These are phyloP conservation scores for Eudemis profundana DNA, from an alignment of 2,888 invertebrate species.

Conservation along the genomic window DNA sequence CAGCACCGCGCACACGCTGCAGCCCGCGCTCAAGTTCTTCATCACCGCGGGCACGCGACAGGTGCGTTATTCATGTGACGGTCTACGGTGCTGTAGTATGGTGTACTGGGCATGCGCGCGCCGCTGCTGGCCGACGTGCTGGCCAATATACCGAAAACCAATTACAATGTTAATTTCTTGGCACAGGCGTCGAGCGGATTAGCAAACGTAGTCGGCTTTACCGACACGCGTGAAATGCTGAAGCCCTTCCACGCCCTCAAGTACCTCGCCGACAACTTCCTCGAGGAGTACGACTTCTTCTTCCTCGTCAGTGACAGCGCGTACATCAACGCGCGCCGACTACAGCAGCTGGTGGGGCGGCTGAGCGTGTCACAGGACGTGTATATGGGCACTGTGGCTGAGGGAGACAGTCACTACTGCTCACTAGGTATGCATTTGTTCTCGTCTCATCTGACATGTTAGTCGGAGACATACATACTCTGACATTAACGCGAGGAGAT, in stretches of 20 bases:
- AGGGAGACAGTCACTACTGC: constrained; percentile 87
- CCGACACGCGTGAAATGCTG: constrained; percentile 89
- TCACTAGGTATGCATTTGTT: constrained; percentile 84
- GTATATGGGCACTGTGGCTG: constrained; percentile 90
- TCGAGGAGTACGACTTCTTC: constrained; percentile 97
- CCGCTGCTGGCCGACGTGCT: constrained; percentile 93
- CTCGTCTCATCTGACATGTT: too few species aligned
- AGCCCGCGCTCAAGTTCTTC: constrained; percentile 93
- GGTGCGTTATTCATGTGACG: constrained; percentile 3
- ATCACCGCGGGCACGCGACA: constrained; percentile 83
- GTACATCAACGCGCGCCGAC: constrained; percentile 92
- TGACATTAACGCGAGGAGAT: constrained; percentile 91
- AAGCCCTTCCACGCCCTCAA: constrained; percentile 95
- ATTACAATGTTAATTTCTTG: too few species aligned
- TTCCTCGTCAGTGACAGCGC: constrained; percentile 93
- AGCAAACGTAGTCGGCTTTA: constrained; percentile 94
- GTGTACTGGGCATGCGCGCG: constrained; percentile 96
- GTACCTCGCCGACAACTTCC: constrained; percentile 94
- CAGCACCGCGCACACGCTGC: constrained; percentile 92
- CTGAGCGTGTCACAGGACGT: constrained; percentile 94
- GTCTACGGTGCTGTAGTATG: constrained; percentile 98
- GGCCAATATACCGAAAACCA: too few species aligned
- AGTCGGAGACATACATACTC: too few species aligned
- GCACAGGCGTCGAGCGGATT: constrained; percentile 62
- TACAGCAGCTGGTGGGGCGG: constrained; percentile 89